phyloP scores from a whole-genome alignment of 1,140 invertebrate species.

The Dendroctonus ponderosae region DNA sequence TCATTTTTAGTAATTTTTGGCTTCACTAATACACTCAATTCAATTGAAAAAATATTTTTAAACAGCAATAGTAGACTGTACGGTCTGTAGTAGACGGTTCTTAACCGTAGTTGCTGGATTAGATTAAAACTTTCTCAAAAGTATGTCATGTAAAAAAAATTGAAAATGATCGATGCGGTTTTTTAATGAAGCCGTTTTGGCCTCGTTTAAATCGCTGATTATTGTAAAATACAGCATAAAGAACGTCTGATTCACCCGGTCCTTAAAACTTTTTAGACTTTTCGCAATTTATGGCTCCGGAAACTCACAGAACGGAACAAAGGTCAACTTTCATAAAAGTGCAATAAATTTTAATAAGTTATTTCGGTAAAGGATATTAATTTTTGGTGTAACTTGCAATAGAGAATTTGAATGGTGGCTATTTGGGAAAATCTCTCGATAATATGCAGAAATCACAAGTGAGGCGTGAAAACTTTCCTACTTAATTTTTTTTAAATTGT shows the following conservation, averaged over 20 bases:
- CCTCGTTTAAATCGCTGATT: conserved; percentile 12
- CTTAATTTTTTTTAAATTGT: background rate
- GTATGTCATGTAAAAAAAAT: too few relatives aligned
- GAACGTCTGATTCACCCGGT: conserved; percentile 27
- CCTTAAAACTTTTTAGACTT: conserved; percentile 31
- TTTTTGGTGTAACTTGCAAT: conserved; percentile 9
- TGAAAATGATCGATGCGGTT: background rate
- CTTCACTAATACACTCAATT: too few relatives aligned
- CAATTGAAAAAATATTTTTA: too few relatives aligned
- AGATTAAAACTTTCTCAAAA: too few relatives aligned
- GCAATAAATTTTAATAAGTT: conserved; percentile 31
- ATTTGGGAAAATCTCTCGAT: too few relatives aligned
- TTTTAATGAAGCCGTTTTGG: background rate
- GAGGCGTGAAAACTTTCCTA: background rate
- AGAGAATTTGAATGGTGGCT: background rate
- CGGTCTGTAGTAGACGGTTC: too few relatives aligned
- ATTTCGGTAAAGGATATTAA: conserved; percentile 29
- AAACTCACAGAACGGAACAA: conserved; percentile 29
- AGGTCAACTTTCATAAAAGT: conserved; percentile 31
- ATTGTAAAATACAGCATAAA: conserved; percentile 24
- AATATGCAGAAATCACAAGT: too few relatives aligned
- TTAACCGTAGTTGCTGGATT: too few relatives aligned
- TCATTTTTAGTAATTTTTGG: too few relatives aligned
- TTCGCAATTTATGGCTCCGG: conserved; percentile 26
- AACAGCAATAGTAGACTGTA: too few relatives aligned